Evolutionary conservation across 2,888 invertebrate species (phyloP), one percentile per base, ranked within the genome.

Genomic region (Melanophora roralis): DNA sequence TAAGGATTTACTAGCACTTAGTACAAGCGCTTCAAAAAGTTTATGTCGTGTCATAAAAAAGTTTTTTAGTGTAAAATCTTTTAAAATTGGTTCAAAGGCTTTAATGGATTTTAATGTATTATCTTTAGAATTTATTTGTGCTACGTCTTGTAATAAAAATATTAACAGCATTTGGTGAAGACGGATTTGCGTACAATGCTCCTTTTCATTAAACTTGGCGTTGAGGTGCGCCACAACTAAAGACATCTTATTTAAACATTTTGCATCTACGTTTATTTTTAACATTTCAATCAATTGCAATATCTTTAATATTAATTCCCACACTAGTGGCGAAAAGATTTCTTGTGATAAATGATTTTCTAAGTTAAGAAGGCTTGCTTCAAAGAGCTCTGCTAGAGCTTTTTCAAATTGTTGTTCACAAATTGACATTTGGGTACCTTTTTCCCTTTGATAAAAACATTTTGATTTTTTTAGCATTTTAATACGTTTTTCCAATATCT

Each of bases 131-230:
- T 84, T 84, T 11, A 81, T 68, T 5, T 27, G 14, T 0, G 80
- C 38, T 0, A 81, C 68, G 40, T 86, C 83, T 47, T 85, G 83
- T 57, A 89, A 72, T 5, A 86, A 71, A 9, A 83, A 86, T 34
- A 84, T 83, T 2, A 86, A 74, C 0, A 86, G 76, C 2, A 88
- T 47, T 9, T 86, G 86, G 19, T 86, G 82, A 0, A 88, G 77
- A 2, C 88, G 86, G 2, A 85, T 84, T 11, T 85, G 77, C 14
- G 81, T 78, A 3, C 85, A 82, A n/a, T 82, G 83, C 21, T 82
- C 81, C 6, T 81, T 79, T 0, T 78, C 53, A 0, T 76, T 12
- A 38, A 83, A 85, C 6, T 81, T 81, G 0, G 23, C 4, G 0
- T 81, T 74, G 2, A 87, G 53, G 1, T 72, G 78, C 5, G 34